These are phyloP conservation scores for Podarcis cretensis DNA, from an alignment of 2,113 vertebrate genomes.

Conservation along the genomic window DNA sequence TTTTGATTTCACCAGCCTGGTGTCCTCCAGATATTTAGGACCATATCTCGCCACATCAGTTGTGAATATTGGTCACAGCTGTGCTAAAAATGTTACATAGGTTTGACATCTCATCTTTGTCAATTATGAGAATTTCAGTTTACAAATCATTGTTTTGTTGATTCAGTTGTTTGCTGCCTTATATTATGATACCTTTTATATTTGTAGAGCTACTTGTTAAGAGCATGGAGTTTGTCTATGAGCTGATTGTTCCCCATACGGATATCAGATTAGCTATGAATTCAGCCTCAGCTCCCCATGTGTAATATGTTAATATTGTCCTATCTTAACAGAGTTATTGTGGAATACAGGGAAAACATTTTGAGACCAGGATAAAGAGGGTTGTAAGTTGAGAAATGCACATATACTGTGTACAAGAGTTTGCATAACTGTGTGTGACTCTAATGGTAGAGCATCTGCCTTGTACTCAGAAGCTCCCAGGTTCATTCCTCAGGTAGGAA, in stretches of 20 bases:
- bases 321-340: neutral
- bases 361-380: neutral
- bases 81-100: neutral
- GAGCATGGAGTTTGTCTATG: neutral
- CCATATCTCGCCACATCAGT: neutral
- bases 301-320: neutral
- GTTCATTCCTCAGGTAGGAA: too few relatives aligned
- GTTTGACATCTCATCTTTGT: neutral
- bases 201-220: neutral
- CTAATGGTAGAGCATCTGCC: too few relatives aligned
- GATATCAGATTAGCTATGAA: neutral
- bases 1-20: neutral
- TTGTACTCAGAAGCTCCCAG: too few relatives aligned
- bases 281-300: neutral
- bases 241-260: neutral
- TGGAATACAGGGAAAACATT: neutral
- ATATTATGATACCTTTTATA: neutral
- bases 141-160: neutral
- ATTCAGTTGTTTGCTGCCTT: neutral
- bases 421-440: neutral
- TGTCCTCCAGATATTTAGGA: neutral
- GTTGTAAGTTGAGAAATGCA: neutral
- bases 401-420: neutral
- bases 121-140: neutral
- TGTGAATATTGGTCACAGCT: neutral